phyloP scores from a whole-genome alignment of 2,797 vertebrate genomes.

The Borostomias antarcticus region DNA sequence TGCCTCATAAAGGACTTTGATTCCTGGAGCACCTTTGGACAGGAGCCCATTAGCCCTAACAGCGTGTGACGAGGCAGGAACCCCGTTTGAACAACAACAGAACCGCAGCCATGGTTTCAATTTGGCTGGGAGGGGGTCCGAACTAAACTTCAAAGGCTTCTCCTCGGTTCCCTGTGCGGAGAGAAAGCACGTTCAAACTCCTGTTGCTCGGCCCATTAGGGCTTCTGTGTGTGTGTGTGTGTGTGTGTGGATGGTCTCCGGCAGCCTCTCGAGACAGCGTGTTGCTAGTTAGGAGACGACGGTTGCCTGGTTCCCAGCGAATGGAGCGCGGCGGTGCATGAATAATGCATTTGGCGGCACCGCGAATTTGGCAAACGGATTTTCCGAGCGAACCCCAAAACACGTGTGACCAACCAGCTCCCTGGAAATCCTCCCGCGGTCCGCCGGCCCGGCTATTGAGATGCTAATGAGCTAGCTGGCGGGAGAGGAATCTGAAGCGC shows the following conservation, averaged over 20 bases:
- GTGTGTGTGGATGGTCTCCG: slow-evolving; percentile 21
- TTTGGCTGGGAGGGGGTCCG: slow-evolving; percentile 19
- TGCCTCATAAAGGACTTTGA: slow-evolving; percentile 32
- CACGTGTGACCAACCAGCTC: slow-evolving; percentile 40
- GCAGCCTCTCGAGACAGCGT: slow-evolving; percentile 45
- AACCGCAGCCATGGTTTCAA: slow-evolving; percentile 22
- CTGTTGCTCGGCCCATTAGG: slow-evolving; percentile 18
- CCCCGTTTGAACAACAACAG: slow-evolving; percentile 3
- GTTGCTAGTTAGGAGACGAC: slow-evolving; percentile 63
- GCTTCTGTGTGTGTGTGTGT: neutral
- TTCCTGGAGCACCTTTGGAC: slow-evolving; percentile 12
- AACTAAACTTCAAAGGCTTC: slow-evolving; percentile 29
- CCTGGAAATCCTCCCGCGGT: slow-evolving; percentile 51
- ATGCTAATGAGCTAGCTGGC: slow-evolving; percentile 59
- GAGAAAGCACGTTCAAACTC: neutral
- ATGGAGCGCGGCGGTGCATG: slow-evolving; percentile 50
- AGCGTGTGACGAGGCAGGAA: neutral
- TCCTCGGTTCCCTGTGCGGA: slow-evolving; percentile 18
- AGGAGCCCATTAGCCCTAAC: neutral
- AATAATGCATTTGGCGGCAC: slow-evolving; percentile 65
- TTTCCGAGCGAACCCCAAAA: slow-evolving; percentile 57
- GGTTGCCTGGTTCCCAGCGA: slow-evolving; percentile 52
- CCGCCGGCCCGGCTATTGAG: slow-evolving; percentile 48
- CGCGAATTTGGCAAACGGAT: slow-evolving; percentile 61
- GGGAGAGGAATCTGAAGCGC: slow-evolving; percentile 48